Evolutionary conservation across 2,888 invertebrate genomes (phyloP).

Genomic region (Agriopis leucophaearia): DNA sequence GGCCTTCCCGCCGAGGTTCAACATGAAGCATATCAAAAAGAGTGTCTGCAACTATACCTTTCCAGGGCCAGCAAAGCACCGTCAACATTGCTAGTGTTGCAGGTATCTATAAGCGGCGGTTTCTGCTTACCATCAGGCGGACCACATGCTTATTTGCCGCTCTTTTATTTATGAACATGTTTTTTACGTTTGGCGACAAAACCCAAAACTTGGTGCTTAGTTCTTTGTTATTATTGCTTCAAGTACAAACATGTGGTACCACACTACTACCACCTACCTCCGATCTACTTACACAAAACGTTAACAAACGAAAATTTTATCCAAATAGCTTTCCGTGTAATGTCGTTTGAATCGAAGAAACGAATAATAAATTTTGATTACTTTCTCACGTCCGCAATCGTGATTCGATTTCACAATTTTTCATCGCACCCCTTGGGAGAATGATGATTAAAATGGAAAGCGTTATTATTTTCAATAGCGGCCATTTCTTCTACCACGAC

Average conservation of each 20-base stretch:
- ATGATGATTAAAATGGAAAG: conserved; percentile 76
- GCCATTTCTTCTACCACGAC: conserved; percentile 50
- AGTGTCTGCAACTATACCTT: too few species aligned
- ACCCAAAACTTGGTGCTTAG: too few species aligned
- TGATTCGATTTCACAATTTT: conserved; percentile 81
- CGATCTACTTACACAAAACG: background rate
- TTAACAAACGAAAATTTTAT: conserved; percentile 31
- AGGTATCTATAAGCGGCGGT: too few species aligned
- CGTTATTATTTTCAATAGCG: conserved; percentile 65
- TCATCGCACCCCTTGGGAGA: conserved; percentile 68
- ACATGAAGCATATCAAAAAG: too few species aligned
- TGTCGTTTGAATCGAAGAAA: conserved; percentile 72
- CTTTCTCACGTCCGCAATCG: conserved; percentile 81
- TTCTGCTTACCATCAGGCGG: too few species aligned
- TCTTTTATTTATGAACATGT: too few species aligned
- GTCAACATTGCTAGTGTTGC: too few species aligned
- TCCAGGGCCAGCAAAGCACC: too few species aligned
- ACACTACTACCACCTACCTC: background rate
- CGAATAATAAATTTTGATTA: conserved; percentile 84
- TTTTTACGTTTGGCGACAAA: too few species aligned
- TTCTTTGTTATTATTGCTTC: background rate
- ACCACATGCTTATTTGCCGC: too few species aligned
- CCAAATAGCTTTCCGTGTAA: conserved; percentile 64
- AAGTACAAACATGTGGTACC: background rate
- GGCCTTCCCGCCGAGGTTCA: too few species aligned